phyloP scores from a whole-genome alignment of 2,797 vertebrate genomes.

The Pantherophis alleghaniensis region DNA sequence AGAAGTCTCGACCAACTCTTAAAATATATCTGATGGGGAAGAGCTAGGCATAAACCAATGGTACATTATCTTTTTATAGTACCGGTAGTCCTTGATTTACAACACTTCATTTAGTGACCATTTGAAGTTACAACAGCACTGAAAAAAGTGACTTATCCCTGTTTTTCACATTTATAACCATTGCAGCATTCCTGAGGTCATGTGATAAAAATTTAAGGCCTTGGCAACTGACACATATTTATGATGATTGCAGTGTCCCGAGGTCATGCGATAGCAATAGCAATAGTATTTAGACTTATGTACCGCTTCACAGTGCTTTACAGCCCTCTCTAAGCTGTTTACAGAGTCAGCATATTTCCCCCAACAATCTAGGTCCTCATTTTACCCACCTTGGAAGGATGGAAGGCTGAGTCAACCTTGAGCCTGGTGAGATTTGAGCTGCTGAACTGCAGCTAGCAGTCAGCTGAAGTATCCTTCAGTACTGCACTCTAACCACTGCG shows the following conservation, averaged over 20 bases:
- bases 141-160: background rate
- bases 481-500: too few species aligned
- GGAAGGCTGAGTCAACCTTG: too few species aligned
- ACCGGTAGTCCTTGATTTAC: background rate
- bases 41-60: background rate
- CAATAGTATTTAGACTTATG: too few species aligned
- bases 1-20: background rate
- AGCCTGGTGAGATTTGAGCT: too few species aligned
- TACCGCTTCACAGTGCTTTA: too few species aligned
- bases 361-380: too few species aligned
- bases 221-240: background rate
- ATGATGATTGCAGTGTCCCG: background rate
- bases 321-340: too few species aligned
- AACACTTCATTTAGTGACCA: background rate
- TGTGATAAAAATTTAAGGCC: background rate
- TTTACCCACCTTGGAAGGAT: too few species aligned
- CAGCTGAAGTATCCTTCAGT: too few species aligned
- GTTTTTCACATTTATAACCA: background rate
- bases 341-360: too few species aligned
- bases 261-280: background rate
- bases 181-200: background rate
- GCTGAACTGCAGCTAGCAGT: too few species aligned
- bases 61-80: background rate
- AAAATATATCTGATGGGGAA: background rate
- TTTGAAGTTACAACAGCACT: background rate